Percentiles rank a stretch among this genome's conserved stretches.
Conservation (phyloP, 2,113 vertebrate species). For the Stictonetta naevosa region DNA sequence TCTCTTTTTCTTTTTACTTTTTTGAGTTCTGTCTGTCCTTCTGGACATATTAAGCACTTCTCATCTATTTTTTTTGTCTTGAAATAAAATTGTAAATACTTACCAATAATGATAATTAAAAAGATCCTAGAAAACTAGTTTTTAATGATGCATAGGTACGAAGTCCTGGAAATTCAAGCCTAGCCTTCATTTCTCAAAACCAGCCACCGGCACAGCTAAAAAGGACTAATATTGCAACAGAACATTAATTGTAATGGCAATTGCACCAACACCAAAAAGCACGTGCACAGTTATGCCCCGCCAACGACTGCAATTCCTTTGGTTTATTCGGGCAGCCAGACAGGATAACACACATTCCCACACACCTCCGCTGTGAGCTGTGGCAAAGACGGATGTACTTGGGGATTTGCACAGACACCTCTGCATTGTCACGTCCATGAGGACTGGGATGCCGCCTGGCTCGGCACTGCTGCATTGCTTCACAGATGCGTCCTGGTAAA, state of each 20-base stretch:
- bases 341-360: not conserved
- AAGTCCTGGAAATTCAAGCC: not conserved
- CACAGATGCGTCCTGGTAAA: fast-evolving
- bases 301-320: not conserved
- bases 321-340: not conserved
- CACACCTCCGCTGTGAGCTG: not conserved
- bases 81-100: not conserved
- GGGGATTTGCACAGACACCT: not conserved
- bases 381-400: not conserved
- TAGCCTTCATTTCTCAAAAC: not conserved
- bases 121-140: not conserved
- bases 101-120: not conserved
- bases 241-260: not conserved
- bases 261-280: not conserved
- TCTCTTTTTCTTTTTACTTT: not conserved
- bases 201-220: not conserved
- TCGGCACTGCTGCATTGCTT: not conserved
- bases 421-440: not conserved
- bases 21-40: not conserved
- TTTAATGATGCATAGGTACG: not conserved
- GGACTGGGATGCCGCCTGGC: not conserved
- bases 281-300: fast-evolving
- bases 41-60: not conserved
- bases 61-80: not conserved
- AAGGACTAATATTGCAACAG: not conserved